Percentiles rank a stretch among this genome's conserved stretches.
Conservation (phyloP, 2,797 vertebrate species). For the Galaxias olidus region DNA sequence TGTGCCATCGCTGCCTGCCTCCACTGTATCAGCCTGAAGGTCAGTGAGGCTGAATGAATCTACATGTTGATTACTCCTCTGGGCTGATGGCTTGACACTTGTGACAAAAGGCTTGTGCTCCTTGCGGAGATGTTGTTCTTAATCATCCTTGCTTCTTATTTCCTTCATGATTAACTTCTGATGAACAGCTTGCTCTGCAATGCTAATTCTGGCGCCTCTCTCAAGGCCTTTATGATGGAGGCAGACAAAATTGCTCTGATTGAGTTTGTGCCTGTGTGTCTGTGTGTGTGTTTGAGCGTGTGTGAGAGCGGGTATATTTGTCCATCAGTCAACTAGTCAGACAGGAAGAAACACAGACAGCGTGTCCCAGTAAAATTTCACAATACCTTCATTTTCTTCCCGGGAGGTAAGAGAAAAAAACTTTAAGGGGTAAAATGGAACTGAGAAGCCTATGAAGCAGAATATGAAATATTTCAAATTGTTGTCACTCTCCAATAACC, state of each 20-base stretch:
- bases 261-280: constrained; percentile 2
- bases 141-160: constrained; percentile 34
- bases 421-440: background rate
- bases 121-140: constrained; percentile 17
- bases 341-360: no score
- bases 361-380: no score
- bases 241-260: background rate
- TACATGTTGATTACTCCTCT: constrained; percentile 14
- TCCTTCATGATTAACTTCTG: constrained; percentile 34
- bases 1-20: no score
- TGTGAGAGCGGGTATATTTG: no score
- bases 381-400: no score
- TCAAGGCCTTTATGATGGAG: background rate
- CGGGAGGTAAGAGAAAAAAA: background rate
- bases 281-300: constrained; percentile 3
- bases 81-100: constrained; percentile 11
- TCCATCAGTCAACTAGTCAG: no score
- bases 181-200: constrained; percentile 36
- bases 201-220: constrained; percentile 35
- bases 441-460: background rate
- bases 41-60: constrained; percentile 14
- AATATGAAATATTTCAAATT: background rate
- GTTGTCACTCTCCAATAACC: constrained; percentile 1
- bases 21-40: background rate
- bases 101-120: constrained; percentile 11